Evolutionary conservation across 2,888 invertebrate genomes (phyloP), one percentile per base, ranked within the genome.

Genomic region (Drosophila trichaetosa): DNA sequence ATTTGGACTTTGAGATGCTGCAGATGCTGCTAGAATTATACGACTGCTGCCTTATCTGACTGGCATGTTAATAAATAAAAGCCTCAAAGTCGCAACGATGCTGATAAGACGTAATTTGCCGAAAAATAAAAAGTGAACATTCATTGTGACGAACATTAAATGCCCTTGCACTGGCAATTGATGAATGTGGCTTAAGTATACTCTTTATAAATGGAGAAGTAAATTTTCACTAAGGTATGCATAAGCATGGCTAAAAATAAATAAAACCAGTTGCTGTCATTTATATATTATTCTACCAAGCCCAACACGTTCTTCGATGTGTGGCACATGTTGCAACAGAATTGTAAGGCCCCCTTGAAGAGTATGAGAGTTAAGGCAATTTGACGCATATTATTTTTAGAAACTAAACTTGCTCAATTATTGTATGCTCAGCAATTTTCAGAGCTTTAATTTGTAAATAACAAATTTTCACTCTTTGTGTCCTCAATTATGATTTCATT

Each of bases 1-100:
- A 21, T 34, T 40, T 36, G 48, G 31, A 31, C 31, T 42, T n/a
- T 3, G 27, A 33, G 76, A 60, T 80, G 78, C 33, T 72, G 42
- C 46, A 40, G 62, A 33, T 65, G 42, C 80, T 51, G 46, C 57
- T 51, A n/a, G 24, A 67, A 38, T 53, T 63, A 27, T 62, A 46
- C 51, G 76, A 78, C 78, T 78, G 78, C 0, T 54, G 42, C 11
- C 62, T 63, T 72, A 71, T 80, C 72, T 76, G 48, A 29, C 7
- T 51, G 33, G n/a, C 34, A 27, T 60, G 71, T 59, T 54, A 67
- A 68, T 78, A 80, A 76, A 67, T 61, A 79, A 27, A 16, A 24
- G 71, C 51, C 58, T 61, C 29, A 79, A 57, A 64, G 57, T 8
- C 66, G 66, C 60, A 60, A 38, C 49, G 18, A 4, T 40, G 53